A percentile compares a stretch with the other conserved stretches of the same genome.
These are phyloP conservation scores for Sarcophaga caerulescens DNA, from an alignment of 2,888 invertebrate species.

Conservation along the genomic window DNA sequence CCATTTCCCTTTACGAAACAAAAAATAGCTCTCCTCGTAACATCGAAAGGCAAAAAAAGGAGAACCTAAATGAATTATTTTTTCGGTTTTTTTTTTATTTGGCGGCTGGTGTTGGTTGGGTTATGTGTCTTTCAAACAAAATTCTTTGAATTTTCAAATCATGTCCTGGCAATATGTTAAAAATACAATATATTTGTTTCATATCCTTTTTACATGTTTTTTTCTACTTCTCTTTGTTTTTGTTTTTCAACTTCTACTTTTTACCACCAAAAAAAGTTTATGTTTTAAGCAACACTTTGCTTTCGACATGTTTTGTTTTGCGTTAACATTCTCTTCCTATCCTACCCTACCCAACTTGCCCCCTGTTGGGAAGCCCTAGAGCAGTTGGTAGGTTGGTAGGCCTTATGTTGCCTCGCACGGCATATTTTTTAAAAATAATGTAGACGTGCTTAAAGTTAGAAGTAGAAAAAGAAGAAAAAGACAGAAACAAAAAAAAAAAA, in stretches of 20 bases:
- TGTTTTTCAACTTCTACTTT: neutral
- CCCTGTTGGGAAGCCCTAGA: neutral
- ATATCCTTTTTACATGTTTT: too few relatives aligned
- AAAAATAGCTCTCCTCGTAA: too few relatives aligned
- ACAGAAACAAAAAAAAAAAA: neutral
- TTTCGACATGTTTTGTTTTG: conserved; percentile 26
- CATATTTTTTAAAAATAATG: conserved; percentile 22
- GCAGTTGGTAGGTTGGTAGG: conserved; percentile 27
- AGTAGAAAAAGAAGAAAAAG: neutral
- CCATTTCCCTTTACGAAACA: too few relatives aligned
- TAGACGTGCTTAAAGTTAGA: conserved; percentile 50
- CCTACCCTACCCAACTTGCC: too few relatives aligned
- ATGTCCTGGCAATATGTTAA: conserved; percentile 54
- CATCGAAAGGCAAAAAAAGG: neutral
- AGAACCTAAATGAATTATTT: conserved; percentile 5
- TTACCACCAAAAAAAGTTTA: conserved; percentile 30
- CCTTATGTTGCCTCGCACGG: conserved; percentile 9
- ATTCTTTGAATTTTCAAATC: conserved; percentile 41
- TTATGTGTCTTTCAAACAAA: conserved; percentile 17
- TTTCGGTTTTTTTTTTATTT: neutral
- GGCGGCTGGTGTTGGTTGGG: neutral
- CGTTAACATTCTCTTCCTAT: neutral
- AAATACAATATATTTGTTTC: too few relatives aligned
- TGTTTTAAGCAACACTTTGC: conserved; percentile 37
- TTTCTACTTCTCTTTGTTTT: neutral